These are phyloP conservation scores for Atethmia centrago DNA, from an alignment of 2,888 invertebrate species.

Conservation along the genomic window DNA sequence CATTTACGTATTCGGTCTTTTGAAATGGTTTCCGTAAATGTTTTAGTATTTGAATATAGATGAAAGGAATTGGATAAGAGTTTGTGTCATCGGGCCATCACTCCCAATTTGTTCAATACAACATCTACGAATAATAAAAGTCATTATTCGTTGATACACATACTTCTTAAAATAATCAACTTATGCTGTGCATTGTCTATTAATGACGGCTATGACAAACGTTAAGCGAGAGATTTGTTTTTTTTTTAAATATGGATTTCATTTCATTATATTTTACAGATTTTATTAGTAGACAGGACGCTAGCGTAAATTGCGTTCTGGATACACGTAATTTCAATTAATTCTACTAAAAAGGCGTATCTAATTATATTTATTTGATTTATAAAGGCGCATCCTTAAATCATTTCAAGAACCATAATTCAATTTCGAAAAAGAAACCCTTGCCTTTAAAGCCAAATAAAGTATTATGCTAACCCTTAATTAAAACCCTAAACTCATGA, in stretches of 20 bases:
- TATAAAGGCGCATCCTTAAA: neutral
- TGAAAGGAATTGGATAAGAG: too few relatives aligned
- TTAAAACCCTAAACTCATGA: constrained; percentile 30
- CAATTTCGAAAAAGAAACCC: constrained; percentile 10
- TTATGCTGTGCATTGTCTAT: too few relatives aligned
- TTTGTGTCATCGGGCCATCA: too few relatives aligned
- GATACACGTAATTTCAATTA: neutral
- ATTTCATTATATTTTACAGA: neutral
- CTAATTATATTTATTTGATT: neutral
- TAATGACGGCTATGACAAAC: neutral
- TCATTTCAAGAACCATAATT: neutral
- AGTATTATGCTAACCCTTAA: constrained; percentile 17
- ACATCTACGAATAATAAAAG: too few relatives aligned
- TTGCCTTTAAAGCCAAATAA: neutral
- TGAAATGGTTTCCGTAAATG: too few relatives aligned
- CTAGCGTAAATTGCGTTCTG: too few relatives aligned
- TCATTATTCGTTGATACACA: too few relatives aligned
- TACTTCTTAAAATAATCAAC: too few relatives aligned
- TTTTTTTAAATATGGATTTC: neutral
- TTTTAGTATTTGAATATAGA: too few relatives aligned
- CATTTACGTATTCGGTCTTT: too few relatives aligned
- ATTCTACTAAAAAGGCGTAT: too few relatives aligned
- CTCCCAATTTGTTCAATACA: too few relatives aligned
- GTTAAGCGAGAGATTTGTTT: neutral
- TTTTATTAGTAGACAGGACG: neutral